Evolutionary conservation across 2,888 invertebrate species (phyloP), one percentile per base, ranked within the genome.

Genomic region (Pasiphila rectangulata): DNA sequence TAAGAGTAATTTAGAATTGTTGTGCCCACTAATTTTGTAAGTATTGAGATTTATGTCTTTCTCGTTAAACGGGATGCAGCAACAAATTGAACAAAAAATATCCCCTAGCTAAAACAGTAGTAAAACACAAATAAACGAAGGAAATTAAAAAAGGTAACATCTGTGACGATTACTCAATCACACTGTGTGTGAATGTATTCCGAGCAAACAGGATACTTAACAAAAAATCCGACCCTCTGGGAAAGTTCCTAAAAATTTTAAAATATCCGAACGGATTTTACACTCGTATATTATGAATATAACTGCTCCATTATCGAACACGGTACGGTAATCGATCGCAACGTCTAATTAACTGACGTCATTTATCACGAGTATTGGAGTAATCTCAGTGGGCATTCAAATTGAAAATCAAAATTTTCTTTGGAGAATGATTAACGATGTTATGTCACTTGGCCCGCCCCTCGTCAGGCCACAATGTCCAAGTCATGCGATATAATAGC

Each of bases 401-500:
- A 81, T 80, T 82, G 81, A 83, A 85, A 84, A 84, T 84, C 81
- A 81, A 83, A 86, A 83, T 79, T 81, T 81, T 77, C 77, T 78
- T 75, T 77, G 38, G 62, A 67, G 67, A 72, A 72, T 87, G 87
- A 87, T 87, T 87, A 83, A 87, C 79, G 87, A 85, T 72, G 75
- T 64, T 57, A 68, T 83, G 86, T 84, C 86, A 80, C 70, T 68
- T 62, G 54, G 67, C 61, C 65, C 69, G 66, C 77, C 83, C 81
- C 75, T 75, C 75, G 75, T 77, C 81, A 73, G n/a, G 56, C 61
- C 65, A 74, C 78, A 76, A 82, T 77, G 71, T 71, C 68, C 83
- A 67, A 86, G 85, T 86, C 85, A 85, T 75, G 75, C 73, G 64
- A 78, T 77, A 83, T 85, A 86, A 85, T 82, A 79, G 83, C 79